Conservation (phyloP, 2,113 vertebrate genomes). For the Jaculus jaculus region DNA sequence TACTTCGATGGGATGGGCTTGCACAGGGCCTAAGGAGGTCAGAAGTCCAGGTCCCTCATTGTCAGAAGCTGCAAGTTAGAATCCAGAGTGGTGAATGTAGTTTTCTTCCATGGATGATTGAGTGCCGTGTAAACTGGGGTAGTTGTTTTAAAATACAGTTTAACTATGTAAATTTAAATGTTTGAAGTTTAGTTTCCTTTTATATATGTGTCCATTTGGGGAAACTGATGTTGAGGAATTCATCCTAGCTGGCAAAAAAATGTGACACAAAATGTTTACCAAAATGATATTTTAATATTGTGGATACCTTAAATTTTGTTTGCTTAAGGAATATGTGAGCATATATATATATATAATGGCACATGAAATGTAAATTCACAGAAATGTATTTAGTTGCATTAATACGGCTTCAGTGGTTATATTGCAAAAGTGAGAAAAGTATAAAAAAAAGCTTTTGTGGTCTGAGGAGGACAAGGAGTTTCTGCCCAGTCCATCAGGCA, state of each 20-base stretch:
- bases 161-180: background rate
- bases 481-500: constrained; percentile 83
- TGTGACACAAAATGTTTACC: background rate
- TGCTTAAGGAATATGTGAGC: background rate
- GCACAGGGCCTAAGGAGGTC: background rate
- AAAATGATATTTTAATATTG: background rate
- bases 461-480: constrained; percentile 55
- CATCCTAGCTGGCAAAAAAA: background rate
- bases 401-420: background rate
- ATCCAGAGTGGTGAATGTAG: background rate
- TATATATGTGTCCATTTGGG: background rate
- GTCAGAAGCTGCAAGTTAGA: background rate
- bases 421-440: background rate
- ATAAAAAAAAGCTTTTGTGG: background rate
- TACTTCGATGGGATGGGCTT: background rate
- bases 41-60: background rate
- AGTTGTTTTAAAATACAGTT: background rate
- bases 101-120: background rate
- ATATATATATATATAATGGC: background rate
- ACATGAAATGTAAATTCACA: background rate
- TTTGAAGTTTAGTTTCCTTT: background rate
- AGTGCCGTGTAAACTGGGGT: too few species aligned
- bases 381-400: background rate
- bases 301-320: background rate
- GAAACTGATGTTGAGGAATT: background rate